These are phyloP conservation scores for Procambarus clarkii DNA, from an alignment of 1,140 invertebrate species.

Conservation along the genomic window DNA sequence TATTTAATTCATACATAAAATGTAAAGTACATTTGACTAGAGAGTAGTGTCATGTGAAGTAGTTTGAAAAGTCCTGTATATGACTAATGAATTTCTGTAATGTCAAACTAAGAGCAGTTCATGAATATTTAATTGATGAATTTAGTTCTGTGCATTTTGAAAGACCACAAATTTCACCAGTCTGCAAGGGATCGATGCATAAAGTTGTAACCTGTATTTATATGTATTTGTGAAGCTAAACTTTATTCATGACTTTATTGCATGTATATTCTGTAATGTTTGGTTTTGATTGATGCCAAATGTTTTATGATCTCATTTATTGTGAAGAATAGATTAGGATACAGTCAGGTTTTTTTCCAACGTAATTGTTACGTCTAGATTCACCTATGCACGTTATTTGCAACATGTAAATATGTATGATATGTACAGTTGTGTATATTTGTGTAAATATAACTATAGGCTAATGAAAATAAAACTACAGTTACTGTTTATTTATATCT, in stretches of 20 bases:
- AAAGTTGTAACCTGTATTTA: too few species aligned
- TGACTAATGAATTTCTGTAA: too few species aligned
- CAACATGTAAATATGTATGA: constrained; percentile 5
- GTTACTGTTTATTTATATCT: too few species aligned
- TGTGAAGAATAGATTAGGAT: not conserved
- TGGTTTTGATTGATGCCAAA: constrained; percentile 9
- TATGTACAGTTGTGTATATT: constrained; percentile 9
- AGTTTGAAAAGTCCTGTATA: too few species aligned
- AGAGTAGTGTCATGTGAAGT: too few species aligned
- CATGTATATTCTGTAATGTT: not conserved
- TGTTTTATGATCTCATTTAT: not conserved
- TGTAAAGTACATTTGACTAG: too few species aligned
- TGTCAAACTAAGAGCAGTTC: too few species aligned
- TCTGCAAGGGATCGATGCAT: too few species aligned
- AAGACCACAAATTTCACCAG: too few species aligned
- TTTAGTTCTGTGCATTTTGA: too few species aligned
- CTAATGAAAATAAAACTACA: not conserved
- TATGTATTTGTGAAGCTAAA: not conserved
- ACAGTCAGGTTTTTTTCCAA: not conserved
- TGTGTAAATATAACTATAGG: not conserved
- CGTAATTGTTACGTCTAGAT: not conserved
- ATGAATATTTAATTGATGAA: too few species aligned
- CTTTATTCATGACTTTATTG: not conserved
- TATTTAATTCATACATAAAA: too few species aligned
- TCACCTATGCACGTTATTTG: not conserved